phyloP scores from a whole-genome alignment of 2,888 invertebrate species.

The Lutraria lutraria region DNA sequence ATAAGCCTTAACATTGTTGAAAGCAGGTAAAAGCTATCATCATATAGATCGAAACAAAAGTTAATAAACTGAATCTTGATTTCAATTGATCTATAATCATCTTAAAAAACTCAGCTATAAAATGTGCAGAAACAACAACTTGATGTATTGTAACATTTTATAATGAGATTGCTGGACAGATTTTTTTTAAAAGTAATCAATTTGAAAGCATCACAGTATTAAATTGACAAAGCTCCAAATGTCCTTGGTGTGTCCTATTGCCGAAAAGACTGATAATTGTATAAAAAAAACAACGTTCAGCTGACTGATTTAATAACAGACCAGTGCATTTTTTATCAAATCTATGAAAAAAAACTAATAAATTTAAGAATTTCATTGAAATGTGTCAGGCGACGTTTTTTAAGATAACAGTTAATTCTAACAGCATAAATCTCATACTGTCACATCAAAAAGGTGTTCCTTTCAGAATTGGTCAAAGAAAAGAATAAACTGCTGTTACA shows the following conservation, averaged over 20 bases:
- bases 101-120: neutral
- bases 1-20: neutral
- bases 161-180: too few species aligned
- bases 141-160: neutral
- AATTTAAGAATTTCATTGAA: slow-evolving; percentile 17
- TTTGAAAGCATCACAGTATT: neutral
- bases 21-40: slow-evolving; percentile 18
- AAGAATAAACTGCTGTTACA: neutral
- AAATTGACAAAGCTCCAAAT: neutral
- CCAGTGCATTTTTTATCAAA: neutral
- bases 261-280: neutral
- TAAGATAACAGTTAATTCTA: slow-evolving; percentile 13
- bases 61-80: neutral
- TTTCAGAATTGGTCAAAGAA: neutral
- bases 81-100: neutral
- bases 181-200: neutral
- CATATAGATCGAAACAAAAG: neutral
- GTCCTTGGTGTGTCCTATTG: neutral
- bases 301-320: slow-evolving; percentile 4
- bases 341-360: slow-evolving; percentile 17
- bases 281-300: slow-evolving; percentile 22
- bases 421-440: slow-evolving; percentile 2
- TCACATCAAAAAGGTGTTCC: neutral
- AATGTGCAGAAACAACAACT: neutral
- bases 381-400: neutral